These are phyloP conservation scores for Triplophysa yarkandensis DNA, from an alignment of 2,797 vertebrate genomes.

Conservation along the genomic window DNA sequence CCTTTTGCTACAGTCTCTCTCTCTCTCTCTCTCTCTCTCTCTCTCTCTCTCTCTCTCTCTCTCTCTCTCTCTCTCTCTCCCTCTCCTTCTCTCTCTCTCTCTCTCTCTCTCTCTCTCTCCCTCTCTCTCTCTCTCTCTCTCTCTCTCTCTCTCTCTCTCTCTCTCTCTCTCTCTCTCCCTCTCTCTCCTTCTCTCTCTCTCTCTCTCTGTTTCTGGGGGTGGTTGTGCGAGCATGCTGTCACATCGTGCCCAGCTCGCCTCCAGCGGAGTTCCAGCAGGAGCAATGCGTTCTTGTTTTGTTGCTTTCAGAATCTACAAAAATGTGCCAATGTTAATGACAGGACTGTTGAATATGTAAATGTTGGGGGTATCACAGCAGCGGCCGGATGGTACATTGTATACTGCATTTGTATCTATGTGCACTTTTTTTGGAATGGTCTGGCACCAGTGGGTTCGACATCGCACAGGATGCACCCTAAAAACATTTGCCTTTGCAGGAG, in stretches of 20 bases:
- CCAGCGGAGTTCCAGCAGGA: slow-evolving; percentile 35
- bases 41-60: slow-evolving; percentile 16
- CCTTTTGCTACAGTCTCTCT: slow-evolving; percentile 19
- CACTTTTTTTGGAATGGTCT: not conserved
- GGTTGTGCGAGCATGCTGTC: slow-evolving; percentile 12
- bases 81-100: slow-evolving; percentile 7
- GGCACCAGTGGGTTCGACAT: slow-evolving; percentile 26
- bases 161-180: slow-evolving; percentile 4
- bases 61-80: slow-evolving; percentile 1
- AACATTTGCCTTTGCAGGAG: slow-evolving; percentile 53
- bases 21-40: slow-evolving; percentile 11
- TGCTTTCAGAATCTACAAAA: slow-evolving; percentile 20
- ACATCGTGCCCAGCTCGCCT: slow-evolving; percentile 36
- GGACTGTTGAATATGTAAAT: slow-evolving; percentile 28
- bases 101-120: slow-evolving; percentile 19
- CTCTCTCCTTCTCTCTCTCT: slow-evolving; percentile 11
- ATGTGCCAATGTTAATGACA: slow-evolving; percentile 28
- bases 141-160: slow-evolving; percentile 25
- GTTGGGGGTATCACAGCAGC: slow-evolving; percentile 28
- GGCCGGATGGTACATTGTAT: slow-evolving; percentile 44
- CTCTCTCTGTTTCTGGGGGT: slow-evolving; percentile 1
- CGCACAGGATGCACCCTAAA: slow-evolving; percentile 37
- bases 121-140: not conserved
- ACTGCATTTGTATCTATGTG: slow-evolving; percentile 26
- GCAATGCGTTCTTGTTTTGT: slow-evolving; percentile 32